Conservation (phyloP, 2,113 vertebrate genomes). For the Crypturellus undulatus region DNA sequence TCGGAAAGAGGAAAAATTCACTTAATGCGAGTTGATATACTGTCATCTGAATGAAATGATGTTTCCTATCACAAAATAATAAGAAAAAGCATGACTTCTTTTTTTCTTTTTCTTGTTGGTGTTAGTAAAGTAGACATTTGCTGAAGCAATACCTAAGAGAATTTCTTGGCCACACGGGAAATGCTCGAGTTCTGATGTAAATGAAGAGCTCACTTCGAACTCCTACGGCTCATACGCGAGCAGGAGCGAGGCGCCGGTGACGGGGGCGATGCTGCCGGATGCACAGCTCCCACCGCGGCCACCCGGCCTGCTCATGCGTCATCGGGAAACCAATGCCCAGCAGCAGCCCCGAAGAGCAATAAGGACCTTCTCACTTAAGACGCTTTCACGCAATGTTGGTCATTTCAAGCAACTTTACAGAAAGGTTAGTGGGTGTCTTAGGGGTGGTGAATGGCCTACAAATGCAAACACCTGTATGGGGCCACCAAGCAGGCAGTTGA, state of each 20-base stretch:
- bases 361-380: constrained; percentile 27
- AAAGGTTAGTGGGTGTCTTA: neutral
- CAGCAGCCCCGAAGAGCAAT: constrained; percentile 3
- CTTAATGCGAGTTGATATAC: neutral
- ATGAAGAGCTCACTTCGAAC: constrained; percentile 52
- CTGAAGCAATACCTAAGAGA: neutral
- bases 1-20: neutral
- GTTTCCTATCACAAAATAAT: neutral
- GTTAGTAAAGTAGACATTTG: neutral
- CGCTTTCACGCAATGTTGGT: constrained; percentile 9
- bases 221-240: neutral
- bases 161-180: neutral
- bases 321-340: constrained; percentile 50
- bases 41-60: neutral
- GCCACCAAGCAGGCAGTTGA: neutral
- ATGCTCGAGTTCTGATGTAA: constrained; percentile 30
- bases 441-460: neutral
- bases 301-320: neutral
- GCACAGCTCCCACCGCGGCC: neutral
- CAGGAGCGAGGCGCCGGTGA: neutral
- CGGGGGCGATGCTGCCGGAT: neutral
- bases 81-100: neutral
- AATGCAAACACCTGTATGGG: neutral
- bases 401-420: constrained; percentile 28
- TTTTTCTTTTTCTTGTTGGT: neutral